Percentiles rank a stretch among this genome's conserved stretches.
Evolutionary conservation across 2,888 invertebrate genomes (phyloP).

Genomic region (Parelbella ahira): DNA sequence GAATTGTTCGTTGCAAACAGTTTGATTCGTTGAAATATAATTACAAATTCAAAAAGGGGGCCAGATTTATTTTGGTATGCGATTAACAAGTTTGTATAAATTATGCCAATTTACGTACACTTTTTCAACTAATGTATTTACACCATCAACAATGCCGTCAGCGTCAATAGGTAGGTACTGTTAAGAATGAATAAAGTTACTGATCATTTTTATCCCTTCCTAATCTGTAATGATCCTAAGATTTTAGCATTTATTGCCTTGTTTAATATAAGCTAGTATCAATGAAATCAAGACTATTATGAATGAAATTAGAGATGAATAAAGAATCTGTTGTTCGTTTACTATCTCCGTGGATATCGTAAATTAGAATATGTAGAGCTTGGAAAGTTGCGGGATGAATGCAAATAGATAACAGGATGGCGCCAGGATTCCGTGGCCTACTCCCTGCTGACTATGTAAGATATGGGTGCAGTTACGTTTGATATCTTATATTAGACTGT

Average conservation of each 20-base stretch:
- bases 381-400: constrained; percentile 25
- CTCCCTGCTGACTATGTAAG: constrained; percentile 8
- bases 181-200: too few species aligned
- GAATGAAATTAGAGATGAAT: neutral
- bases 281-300: too few species aligned
- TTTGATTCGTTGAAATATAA: constrained; percentile 14
- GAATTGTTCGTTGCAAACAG: constrained; percentile 25
- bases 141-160: too few species aligned
- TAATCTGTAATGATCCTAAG: too few species aligned
- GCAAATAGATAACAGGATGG: constrained; percentile 27
- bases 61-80: constrained; percentile 14
- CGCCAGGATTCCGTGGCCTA: constrained; percentile 30
- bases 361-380: constrained; percentile 2
- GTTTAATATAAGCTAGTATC: too few species aligned
- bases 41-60: constrained; percentile 16
- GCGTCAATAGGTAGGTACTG: too few species aligned
- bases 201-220: too few species aligned
- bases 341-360: too few species aligned
- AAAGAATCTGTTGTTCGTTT: neutral
- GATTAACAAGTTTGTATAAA: constrained; percentile 28
- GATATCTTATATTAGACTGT: constrained; percentile 7
- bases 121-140: too few species aligned
- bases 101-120: constrained; percentile 17
- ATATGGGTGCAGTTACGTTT: constrained; percentile 13
- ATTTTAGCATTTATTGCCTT: too few species aligned